Conservation (phyloP, 2,888 invertebrate genomes). For the Drosophila anomalipes region DNA sequence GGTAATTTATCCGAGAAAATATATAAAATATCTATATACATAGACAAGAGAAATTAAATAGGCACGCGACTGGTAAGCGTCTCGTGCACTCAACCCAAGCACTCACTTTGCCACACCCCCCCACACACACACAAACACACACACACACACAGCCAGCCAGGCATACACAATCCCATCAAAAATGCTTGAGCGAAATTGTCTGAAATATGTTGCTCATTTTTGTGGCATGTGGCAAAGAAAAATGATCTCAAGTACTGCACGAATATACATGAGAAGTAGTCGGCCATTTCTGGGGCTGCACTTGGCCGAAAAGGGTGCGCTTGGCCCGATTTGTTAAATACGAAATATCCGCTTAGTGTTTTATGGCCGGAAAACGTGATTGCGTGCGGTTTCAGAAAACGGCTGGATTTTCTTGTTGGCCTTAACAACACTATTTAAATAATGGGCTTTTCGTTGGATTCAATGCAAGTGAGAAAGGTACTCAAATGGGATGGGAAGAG, state of each 20-base stretch:
- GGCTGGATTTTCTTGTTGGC: conserved; percentile 21
- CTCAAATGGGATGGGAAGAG: too few species aligned
- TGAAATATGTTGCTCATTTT: conserved; percentile 58
- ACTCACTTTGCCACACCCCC: not conserved
- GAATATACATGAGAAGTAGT: conserved; percentile 29
- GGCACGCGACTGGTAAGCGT: conserved; percentile 57
- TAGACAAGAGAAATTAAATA: conserved; percentile 25
- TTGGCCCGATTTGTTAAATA: conserved; percentile 20
- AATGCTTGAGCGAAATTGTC: conserved; percentile 69
- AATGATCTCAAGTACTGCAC: conserved; percentile 17
- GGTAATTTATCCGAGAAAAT: conserved; percentile 62
- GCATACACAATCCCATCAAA: conserved; percentile 52
- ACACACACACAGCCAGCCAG: not conserved
- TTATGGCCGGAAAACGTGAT: conserved; percentile 58
- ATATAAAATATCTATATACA: not conserved
- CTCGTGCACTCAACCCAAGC: conserved; percentile 11
- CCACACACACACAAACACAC: not conserved
- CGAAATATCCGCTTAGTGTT: conserved; percentile 43
- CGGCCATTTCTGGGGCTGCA: not conserved
- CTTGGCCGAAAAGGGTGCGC: conserved; percentile 22
- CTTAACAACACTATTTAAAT: conserved; percentile 18
- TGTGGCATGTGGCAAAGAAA: conserved; percentile 11
- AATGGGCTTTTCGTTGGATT: conserved; percentile 37
- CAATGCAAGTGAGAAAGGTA: not conserved
- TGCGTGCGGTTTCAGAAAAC: conserved; percentile 53